Evolutionary conservation across 2,888 invertebrate species (phyloP).

Genomic region (Heliconius hortense): DNA sequence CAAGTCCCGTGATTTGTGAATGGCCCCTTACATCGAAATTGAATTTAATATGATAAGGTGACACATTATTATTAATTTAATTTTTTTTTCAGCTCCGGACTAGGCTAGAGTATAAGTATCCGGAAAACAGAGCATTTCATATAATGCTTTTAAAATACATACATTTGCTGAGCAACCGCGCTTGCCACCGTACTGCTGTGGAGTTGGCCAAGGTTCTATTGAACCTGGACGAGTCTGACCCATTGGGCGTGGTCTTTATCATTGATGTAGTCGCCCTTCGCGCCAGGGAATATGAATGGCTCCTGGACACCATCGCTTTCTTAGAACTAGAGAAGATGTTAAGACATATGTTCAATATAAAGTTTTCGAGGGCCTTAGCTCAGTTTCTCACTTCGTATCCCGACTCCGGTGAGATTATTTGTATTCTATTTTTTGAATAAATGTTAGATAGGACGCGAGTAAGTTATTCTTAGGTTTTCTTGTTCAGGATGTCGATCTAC

Average conservation of each 20-base stretch:
- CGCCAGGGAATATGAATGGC: constrained; percentile 87
- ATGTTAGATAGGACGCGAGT: background rate
- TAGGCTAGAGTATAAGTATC: constrained; percentile 57
- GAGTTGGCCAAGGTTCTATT: constrained; percentile 92
- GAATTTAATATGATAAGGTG: background rate
- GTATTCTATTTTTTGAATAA: constrained; percentile 4
- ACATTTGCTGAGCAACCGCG: constrained; percentile 87
- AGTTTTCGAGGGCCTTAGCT: constrained; percentile 62
- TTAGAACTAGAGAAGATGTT: constrained; percentile 52
- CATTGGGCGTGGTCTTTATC: constrained; percentile 86
- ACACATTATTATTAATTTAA: background rate
- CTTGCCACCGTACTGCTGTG: constrained; percentile 92
- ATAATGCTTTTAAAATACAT: constrained; percentile 90
- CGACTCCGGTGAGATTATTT: constrained; percentile 45
- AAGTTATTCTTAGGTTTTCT: background rate
- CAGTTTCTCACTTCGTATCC: constrained; percentile 56
- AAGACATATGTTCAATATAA: constrained; percentile 56
- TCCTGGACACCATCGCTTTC: constrained; percentile 60
- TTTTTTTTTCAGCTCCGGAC: constrained; percentile 54
- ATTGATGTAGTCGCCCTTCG: constrained; percentile 91
- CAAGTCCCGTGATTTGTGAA: background rate
- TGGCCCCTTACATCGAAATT: background rate
- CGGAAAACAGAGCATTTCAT: constrained; percentile 66
- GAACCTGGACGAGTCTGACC: constrained; percentile 89
- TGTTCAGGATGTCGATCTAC: background rate